Percentiles rank a stretch among this genome's conserved stretches.
Conservation (phyloP, 1,140 invertebrate genomes). For the Hyles vespertilio region DNA sequence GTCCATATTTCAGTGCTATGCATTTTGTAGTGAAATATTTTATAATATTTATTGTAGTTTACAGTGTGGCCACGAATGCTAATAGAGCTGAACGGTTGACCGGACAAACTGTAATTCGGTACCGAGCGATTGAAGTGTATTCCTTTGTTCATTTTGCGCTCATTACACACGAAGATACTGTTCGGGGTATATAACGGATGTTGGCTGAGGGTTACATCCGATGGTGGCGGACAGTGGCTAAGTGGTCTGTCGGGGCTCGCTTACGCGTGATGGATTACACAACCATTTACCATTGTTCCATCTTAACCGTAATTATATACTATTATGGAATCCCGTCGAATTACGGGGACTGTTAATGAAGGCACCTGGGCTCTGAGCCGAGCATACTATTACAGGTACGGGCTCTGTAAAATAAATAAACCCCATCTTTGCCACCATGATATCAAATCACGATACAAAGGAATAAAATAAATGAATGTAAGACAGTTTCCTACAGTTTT, state of each 20-base stretch:
- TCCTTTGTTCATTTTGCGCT: slow-evolving; percentile 19
- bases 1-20: neutral
- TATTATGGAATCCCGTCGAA: slow-evolving; percentile 6
- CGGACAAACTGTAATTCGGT: neutral
- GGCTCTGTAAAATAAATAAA: no score
- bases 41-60: neutral
- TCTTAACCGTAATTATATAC: slow-evolving; percentile 28
- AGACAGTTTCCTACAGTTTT: no score
- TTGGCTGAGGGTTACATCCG: slow-evolving; percentile 34
- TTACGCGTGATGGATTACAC: slow-evolving; percentile 47
- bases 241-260: slow-evolving; percentile 46
- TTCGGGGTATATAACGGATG: slow-evolving; percentile 22
- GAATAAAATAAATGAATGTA: no score
- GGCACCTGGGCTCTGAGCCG: neutral
- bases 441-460: no score
- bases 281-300: slow-evolving; percentile 34
- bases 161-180: slow-evolving; percentile 14
- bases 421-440: no score
- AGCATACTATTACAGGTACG: neutral
- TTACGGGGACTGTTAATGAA: no score
- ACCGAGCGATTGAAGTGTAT: slow-evolving; percentile 13
- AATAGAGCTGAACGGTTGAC: neutral
- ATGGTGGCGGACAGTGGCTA: slow-evolving; percentile 41
- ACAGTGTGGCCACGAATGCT: neutral
- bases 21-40: neutral